These are phyloP conservation scores for Astur gentilis DNA, from an alignment of 2,113 vertebrate species.

Conservation along the genomic window DNA sequence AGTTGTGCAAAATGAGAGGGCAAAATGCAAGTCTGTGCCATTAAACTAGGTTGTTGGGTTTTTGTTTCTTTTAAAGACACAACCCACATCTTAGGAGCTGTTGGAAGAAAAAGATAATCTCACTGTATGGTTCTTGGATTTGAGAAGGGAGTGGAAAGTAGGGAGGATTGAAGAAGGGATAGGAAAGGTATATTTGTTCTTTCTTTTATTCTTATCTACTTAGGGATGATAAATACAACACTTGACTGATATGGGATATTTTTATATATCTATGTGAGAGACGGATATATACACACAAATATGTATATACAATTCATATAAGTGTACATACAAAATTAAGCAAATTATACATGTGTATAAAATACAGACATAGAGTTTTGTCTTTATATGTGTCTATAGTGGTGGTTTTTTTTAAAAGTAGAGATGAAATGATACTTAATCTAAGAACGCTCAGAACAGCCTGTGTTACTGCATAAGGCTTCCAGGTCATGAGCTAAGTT, in stretches of 20 bases:
- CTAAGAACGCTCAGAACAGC: background rate
- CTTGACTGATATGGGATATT: background rate
- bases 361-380: background rate
- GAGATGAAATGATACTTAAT: background rate
- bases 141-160: background rate
- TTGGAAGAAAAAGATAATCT: constrained; percentile 15
- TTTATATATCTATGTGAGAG: background rate
- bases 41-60: constrained; percentile 66
- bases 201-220: background rate
- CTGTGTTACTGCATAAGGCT: background rate
- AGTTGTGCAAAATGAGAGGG: constrained; percentile 69
- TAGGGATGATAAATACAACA: background rate
- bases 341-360: background rate
- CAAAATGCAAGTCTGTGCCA: constrained; percentile 65
- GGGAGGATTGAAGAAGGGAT: background rate
- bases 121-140: background rate
- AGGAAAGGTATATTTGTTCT: background rate
- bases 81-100: constrained; percentile 43
- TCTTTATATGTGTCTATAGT: background rate
- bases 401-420: background rate
- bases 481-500: constrained; percentile 24
- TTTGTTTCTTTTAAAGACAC: constrained; percentile 67
- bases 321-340: background rate
- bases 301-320: background rate
- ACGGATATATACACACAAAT: background rate